A percentile compares a stretch with the other conserved stretches of the same genome.
phyloP scores from a whole-genome alignment of 2,888 invertebrate species.

The Pachymerium ferrugineum region DNA sequence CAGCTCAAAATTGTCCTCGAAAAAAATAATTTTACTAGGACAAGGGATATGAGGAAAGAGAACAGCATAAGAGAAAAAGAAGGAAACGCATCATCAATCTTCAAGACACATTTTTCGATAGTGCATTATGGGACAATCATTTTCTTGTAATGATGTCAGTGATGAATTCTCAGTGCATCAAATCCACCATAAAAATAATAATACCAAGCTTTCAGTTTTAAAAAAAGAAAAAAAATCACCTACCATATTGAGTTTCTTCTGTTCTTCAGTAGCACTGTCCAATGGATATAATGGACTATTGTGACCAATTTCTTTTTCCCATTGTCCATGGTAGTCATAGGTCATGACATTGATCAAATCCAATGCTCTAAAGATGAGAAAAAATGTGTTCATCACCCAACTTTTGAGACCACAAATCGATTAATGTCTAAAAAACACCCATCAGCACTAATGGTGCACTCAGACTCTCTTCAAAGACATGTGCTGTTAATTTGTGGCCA shows the following conservation, averaged over 20 bases:
- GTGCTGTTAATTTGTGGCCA: slow-evolving; percentile 13
- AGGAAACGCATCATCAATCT: neutral
- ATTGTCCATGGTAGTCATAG: slow-evolving; percentile 91
- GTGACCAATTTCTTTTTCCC: slow-evolving; percentile 88
- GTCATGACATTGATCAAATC: slow-evolving; percentile 94
- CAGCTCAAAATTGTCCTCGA: too few relatives aligned
- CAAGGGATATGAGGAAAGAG: too few relatives aligned
- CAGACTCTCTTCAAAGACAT: neutral
- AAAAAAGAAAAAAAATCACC: slow-evolving; percentile 46
- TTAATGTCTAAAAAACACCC: neutral
- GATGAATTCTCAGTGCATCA: neutral
- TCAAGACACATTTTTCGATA: neutral
- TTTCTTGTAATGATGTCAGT: slow-evolving; percentile 3
- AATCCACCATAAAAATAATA: neutral
- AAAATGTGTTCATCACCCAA: neutral
- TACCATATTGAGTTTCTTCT: slow-evolving; percentile 88
- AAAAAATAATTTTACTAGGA: too few relatives aligned
- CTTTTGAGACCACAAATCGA: neutral
- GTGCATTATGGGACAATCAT: neutral
- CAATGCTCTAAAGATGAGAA: slow-evolving; percentile 48
- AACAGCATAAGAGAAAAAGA: neutral
- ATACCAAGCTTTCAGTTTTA: neutral
- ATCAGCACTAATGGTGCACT: slow-evolving; percentile 13
- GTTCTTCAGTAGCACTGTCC: slow-evolving; percentile 81
- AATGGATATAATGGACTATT: slow-evolving; percentile 84